Base-by-base conservation (phyloP, 2,113 vertebrate species). In the Passer domesticus region DNA sequence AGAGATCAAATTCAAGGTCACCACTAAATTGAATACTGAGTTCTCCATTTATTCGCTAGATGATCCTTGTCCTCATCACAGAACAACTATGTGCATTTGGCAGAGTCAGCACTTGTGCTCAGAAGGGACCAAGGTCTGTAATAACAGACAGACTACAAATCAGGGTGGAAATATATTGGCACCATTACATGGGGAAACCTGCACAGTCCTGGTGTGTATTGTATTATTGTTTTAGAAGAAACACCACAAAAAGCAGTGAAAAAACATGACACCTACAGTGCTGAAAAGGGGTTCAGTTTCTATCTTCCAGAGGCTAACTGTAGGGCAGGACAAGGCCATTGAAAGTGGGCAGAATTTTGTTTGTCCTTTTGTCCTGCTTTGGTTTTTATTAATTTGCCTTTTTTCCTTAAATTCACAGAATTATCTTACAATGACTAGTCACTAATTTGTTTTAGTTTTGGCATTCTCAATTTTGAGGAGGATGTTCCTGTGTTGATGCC, bases 1-100 rank as follows among this genome's bases (percentile, higher is more conserved):
- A 64, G 70, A 83, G 88, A 95, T 94, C 94, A 87, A 81, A 94
- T 92, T 96, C 90, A 93, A 96, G 88, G 96, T 94, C 92, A 96
- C 53, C n/a, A 90, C 86, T 75, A 94, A 92, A 97, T 10, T 75
- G 83, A 92, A 58, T 77, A 88, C 68, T 81, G 53, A 46, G 69
- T n/a, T 83, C 59, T 59, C 85, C 90, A 70, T 91, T 91, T 95
- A 94, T 90, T 96, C 0, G 10, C 52, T 67, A 88, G 87, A 83
- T 86, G 92, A 95, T 83, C 75, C 85, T 84, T 76, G 74, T 95
- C 81, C 66, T 96, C 89, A 73, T 76, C 83, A 62, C 37, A 69
- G 87, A 82, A n/a, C 41, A 82, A 35, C 67, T 77, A 24, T 1
- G 8, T 77, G 70, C 80, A 92, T 95, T 72, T 93, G 85, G 63